Evolutionary conservation across 2,888 invertebrate species (phyloP).

Genomic region (Eupithecia inturbata): DNA sequence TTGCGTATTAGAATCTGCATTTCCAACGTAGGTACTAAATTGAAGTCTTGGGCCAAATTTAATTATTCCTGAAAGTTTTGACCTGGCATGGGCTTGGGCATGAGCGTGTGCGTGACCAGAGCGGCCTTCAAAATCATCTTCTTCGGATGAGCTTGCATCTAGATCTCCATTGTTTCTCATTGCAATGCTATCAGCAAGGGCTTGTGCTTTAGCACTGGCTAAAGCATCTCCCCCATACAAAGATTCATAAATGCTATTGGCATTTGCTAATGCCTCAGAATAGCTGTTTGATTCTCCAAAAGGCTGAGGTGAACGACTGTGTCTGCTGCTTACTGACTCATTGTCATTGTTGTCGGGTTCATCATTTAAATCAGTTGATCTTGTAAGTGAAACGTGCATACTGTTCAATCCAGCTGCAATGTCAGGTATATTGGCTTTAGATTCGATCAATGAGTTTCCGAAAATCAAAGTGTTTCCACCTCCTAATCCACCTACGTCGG

Average conservation of each 20-base stretch:
- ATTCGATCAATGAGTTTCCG: not conserved
- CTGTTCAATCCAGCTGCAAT: not conserved
- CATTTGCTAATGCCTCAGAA: constrained; percentile 2
- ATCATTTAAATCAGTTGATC: not conserved
- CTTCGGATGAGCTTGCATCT: not conserved
- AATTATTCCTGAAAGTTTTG: not conserved
- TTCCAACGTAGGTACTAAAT: not conserved
- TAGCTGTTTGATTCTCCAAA: not conserved
- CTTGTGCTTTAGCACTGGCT: not conserved
- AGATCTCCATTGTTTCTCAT: not conserved
- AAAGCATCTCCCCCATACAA: not conserved
- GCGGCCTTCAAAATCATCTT: not conserved
- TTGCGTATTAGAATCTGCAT: not conserved
- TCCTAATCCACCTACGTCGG: not conserved
- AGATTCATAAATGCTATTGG: not conserved
- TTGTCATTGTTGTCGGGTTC: not conserved
- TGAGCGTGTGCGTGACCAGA: constrained; percentile 30
- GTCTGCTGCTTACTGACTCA: not conserved
- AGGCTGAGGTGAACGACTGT: not conserved
- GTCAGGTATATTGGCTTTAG: not conserved
- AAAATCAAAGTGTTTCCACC: constrained; percentile 2
- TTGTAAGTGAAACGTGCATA: not conserved
- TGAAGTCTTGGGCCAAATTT: not conserved
- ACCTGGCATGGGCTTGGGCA: not conserved
- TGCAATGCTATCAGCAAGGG: not conserved